Evolutionary conservation across 35 echinoderm and acorn worm species (phyloP), one percentile per base, ranked within the genome.

Genomic region (Heliocidaris tuberculata): DNA sequence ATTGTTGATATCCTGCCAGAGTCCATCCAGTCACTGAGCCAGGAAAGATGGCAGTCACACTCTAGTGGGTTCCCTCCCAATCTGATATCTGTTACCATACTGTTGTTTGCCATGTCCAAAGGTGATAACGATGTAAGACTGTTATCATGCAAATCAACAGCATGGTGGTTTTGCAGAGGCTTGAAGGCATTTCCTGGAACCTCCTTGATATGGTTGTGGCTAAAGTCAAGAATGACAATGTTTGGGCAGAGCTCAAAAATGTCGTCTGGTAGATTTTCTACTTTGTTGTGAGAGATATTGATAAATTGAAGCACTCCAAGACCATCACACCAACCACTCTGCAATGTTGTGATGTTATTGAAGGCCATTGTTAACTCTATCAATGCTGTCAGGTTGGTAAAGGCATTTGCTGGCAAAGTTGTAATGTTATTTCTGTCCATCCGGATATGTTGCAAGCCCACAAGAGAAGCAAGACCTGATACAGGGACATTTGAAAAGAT

Each of bases 121-220:
- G 21, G 65, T 78, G 65, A n/a, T 24, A 78, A n/a, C 19, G 27
- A 21, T 78, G 65, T 78, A 24, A 78, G 65, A 21, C 7, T 78
- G 65, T 78, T 78, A n/a, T 7, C 19, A 21, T 19, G 65, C 6
- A 78, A 6, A 78, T 78, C 65, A n/a, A 78, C 65, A 78, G 65
- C 65, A 78, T 78, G 65, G 65, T 78, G 65, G 17, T 78, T 78
- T n/a, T 78, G 65, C 65, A 78, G 65, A n/a, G 65, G 65, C 65
- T 8, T 78, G 65, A 78, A 78, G 0, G 27, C 27, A 78, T 24
- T 78, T 78, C 2, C 21, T 78, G 21, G 65, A 27, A 78, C 65
- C 21, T n/a, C 17, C 19, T 78, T 17, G 27, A 78, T 19, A 78
- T 78, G 65, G 65, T 78, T 78, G 21, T 78, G 6, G 27, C 65